Evolutionary conservation across 1,140 invertebrate genomes (phyloP).

Genomic region (Caenorhabditis latens): DNA sequence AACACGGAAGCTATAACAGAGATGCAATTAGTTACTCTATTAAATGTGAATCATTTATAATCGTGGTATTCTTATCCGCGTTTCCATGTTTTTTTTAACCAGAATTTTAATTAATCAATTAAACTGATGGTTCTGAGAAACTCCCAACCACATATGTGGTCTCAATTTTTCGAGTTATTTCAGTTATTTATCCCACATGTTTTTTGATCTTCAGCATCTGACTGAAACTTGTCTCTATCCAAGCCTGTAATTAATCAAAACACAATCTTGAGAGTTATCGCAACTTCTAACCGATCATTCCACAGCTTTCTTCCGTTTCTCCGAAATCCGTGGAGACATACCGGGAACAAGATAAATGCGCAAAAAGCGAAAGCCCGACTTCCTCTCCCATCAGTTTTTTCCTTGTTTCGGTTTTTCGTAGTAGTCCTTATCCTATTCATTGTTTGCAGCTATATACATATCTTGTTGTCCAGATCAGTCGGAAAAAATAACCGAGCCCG

Average conservation of each 20-base stretch:
- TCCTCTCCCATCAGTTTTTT: conserved; percentile 29
- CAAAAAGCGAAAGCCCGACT: background rate
- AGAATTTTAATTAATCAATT: no score
- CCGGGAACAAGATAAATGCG: conserved; percentile 43
- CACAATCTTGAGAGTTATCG: conserved; percentile 3
- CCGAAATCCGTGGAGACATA: conserved; percentile 44
- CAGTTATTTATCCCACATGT: no score
- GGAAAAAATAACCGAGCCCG: conserved; percentile 17
- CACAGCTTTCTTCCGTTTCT: background rate
- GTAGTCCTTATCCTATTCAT: conserved; percentile 25
- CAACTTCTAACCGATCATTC: conserved; percentile 4
- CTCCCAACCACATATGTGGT: no score
- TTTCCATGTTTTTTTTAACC: no score
- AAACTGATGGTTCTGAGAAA: no score
- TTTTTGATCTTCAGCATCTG: no score
- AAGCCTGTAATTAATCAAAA: background rate
- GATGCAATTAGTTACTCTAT: no score
- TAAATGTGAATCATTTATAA: no score
- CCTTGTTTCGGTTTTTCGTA: background rate
- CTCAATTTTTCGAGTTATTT: no score
- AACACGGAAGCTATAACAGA: no score
- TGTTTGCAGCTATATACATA: background rate
- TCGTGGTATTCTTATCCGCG: no score
- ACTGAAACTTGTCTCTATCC: background rate
- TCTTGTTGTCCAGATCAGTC: conserved; percentile 51